Percentiles rank a stretch among this genome's conserved stretches.
Conservation (phyloP, 2,113 vertebrate genomes). For the Percina caprodes region DNA sequence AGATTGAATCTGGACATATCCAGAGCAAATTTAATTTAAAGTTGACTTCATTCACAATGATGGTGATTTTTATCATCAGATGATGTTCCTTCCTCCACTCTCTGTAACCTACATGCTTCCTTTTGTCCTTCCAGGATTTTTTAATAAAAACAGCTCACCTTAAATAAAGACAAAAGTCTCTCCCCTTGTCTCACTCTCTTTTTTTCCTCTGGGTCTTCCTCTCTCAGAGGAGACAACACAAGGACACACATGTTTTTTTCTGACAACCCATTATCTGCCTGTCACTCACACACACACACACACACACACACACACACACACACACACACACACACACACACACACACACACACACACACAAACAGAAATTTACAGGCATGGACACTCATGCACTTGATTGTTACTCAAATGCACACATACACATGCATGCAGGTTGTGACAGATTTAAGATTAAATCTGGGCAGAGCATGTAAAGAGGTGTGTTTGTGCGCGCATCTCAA, state of each 20-base stretch:
- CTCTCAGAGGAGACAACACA: constrained; percentile 72
- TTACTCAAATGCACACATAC: constrained; percentile 50
- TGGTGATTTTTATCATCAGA: constrained; percentile 50
- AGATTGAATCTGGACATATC: constrained; percentile 2
- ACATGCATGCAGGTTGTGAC: constrained; percentile 50
- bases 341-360: constrained; percentile 20
- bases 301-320: constrained; percentile 4
- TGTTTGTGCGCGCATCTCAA: constrained; percentile 28
- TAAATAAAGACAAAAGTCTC: constrained; percentile 55
- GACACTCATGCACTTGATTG: constrained; percentile 42
- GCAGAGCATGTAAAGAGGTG: constrained; percentile 35
- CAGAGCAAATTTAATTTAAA: constrained; percentile 41
- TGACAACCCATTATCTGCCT: constrained; percentile 87
- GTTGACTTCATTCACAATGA: constrained; percentile 5
- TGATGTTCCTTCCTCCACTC: constrained; percentile 56
- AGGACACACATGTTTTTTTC: constrained; percentile 84
- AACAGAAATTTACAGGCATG: neutral
- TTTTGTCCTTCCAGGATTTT: constrained; percentile 62
- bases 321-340: constrained; percentile 70
- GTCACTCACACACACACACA: constrained; percentile 78
- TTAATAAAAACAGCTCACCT: constrained; percentile 78
- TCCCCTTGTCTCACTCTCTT: constrained; percentile 35
- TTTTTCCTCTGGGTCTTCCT: constrained; percentile 60
- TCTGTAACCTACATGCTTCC: constrained; percentile 15
- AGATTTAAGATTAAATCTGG: constrained; percentile 72